Base-by-base conservation (phyloP, 2,797 vertebrate genomes). In the Lacerta agilis region DNA sequence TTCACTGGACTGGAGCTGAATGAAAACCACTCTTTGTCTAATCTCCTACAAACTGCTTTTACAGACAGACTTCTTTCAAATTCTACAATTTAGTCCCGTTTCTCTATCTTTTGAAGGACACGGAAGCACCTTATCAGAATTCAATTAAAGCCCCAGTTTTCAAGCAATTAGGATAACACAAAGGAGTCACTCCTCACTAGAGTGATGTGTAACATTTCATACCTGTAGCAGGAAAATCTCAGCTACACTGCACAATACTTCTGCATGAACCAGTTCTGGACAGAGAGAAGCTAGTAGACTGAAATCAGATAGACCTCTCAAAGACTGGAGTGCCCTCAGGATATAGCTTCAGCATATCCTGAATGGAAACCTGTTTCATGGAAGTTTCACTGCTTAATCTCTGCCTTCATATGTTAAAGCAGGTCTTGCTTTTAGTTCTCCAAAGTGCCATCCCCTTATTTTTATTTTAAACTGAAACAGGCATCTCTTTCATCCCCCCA, bases 301-400 rank as follows among this genome's bases (percentile, higher is more conserved):
- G 75, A 88, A 36, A 25, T 69, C 89, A 72, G 67, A 49, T 72
- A 88, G 66, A 93, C 86, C 61, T 87, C 77, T 77, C 2, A 72
- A 55, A 73, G n/a, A 11, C 20, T 38, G 23, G 1, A 20, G 2
- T 9, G 29, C 41, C 27, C 17, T 38, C 81, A 55, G n/a, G 36
- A 41, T 77, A 55, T 23, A 41, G 36, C 8, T 88, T 83, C 81
- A 17, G 5, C 33, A 66, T 76, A 38, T 9, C 8, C 58, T 69
- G 23, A 6, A 0, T 17, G 36, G n/a, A 6, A 77, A 80, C 36
- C 20, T 11, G 25, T 66, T 86, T 20, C 33, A 36, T 8, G 17
- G 5, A 7, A 38, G 20, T 55, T 38, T 41, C 41, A 29, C 45
- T 61, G 13, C 8, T 11, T 66, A 23, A 73, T 71, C 72, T 64